Evolutionary conservation across 2,113 vertebrate species (phyloP), one percentile per base, ranked within the genome.

Genomic region (Motacilla tschutschensis): DNA sequence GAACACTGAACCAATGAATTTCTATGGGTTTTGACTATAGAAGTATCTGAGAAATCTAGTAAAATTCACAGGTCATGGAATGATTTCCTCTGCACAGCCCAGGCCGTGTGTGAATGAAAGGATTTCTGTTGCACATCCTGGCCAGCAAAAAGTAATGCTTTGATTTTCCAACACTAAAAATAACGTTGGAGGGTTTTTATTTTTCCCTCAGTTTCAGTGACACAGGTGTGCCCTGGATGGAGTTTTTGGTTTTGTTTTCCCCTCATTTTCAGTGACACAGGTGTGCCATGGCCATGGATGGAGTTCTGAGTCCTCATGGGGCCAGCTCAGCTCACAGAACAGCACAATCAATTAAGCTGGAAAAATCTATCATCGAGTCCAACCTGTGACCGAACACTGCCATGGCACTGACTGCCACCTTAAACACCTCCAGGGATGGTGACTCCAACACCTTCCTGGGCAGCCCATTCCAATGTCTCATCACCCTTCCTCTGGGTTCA

Each of bases 311-410:
- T 16, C 6, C 24, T 12, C 36, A 3, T 24, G 29, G 10, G 12
- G 12, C 7, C 28, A 8, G n/a, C 31, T 21, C 25, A 48, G 7
- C 10, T 17, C 24, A 41, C 4, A 14, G 15, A 33, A 14, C 5
- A 3, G 3, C 24, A 6, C 5, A 3, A 19, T 16, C 3, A 33
- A 17, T 19, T 8, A 13, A 13, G 55, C 5, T 22, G 24, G 29
- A 40, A 54, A 33, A 29, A 33, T 8, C 31, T 12, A 13, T 4
- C 10, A 8, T 8, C 0, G 0, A 20, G 17, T 43, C 8, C 31
- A 20, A 2, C 26, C 17, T 18, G 44, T 22, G 59, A 11, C 31
- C 1, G 0, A 43, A 5, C 22, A 3, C 11, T 5, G 12, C 31
- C 17, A 2, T 5, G 43, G 19, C 35, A 31, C 69, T 41, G 8